phyloP scores from a whole-genome alignment of 1,140 invertebrate species.

The Alviniconcha marisindica region DNA sequence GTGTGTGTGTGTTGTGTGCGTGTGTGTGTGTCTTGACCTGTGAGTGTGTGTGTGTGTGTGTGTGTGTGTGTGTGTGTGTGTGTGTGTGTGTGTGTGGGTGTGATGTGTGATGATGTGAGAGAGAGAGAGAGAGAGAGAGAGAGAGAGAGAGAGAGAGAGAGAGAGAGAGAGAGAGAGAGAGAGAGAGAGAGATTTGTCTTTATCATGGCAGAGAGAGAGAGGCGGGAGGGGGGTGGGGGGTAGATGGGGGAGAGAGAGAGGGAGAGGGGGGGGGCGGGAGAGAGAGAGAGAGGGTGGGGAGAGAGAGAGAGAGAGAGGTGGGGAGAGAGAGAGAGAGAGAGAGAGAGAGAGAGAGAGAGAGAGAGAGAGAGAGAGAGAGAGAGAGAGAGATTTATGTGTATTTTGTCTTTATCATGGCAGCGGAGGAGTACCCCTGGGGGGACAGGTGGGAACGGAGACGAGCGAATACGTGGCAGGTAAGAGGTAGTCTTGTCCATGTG shows the following conservation, averaged over 20 bases:
- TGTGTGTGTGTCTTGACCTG: neutral
- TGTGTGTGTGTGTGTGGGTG: neutral
- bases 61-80: constrained; percentile 8
- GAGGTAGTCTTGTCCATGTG: too few species aligned
- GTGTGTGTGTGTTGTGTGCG: neutral
- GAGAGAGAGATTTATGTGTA: too few species aligned
- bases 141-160: neutral
- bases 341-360: neutral
- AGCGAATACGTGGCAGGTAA: constrained; percentile 36
- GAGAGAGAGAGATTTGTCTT: neutral
- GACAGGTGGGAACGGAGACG: constrained; percentile 55
- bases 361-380: constrained; percentile 17
- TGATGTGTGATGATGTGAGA: neutral
- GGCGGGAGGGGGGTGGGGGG: neutral
- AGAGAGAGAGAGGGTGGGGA: neutral
- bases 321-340: neutral
- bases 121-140: neutral
- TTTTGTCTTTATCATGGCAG: constrained; percentile 30
- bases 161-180: neutral
- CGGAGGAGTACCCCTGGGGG: constrained; percentile 70
- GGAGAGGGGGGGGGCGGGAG: neutral
- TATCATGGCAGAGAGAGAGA: neutral
- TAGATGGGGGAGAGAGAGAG: neutral
- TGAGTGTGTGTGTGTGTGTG: constrained; percentile 1
- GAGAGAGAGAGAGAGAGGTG: neutral